phyloP scores from a whole-genome alignment of 2,113 vertebrate species.

The Prionailurus viverrinus region DNA sequence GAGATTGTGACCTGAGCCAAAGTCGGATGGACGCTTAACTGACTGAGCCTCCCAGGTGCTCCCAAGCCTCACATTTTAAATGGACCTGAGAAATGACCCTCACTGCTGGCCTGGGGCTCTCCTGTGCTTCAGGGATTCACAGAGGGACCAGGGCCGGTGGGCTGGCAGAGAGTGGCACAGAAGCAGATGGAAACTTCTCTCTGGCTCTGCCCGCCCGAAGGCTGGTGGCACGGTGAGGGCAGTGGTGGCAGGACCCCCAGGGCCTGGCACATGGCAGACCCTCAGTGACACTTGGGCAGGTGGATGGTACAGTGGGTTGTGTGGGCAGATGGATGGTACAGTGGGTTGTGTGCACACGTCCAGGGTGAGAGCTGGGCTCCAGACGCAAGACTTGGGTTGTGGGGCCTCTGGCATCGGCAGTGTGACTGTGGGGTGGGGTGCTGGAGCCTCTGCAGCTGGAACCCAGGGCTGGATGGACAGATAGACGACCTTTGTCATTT shows the following conservation, averaged over 20 bases:
- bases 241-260: accelerated
- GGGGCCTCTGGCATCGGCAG: neutral
- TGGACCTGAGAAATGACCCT: neutral
- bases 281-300: neutral
- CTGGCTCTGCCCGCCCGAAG: neutral
- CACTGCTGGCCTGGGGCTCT: neutral
- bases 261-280: neutral
- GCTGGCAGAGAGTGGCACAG: neutral
- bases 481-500: neutral
- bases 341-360: accelerated
- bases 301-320: neutral
- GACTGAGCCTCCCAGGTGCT: too few species aligned
- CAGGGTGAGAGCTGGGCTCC: neutral
- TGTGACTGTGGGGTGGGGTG: accelerated
- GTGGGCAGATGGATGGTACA: accelerated
- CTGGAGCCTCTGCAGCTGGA: neutral
- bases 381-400: neutral
- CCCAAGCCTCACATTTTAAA: neutral
- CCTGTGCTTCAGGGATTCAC: neutral
- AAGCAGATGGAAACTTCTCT: neutral
- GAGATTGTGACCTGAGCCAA: too few species aligned
- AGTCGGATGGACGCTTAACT: too few species aligned
- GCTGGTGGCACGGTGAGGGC: neutral
- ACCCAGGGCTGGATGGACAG: neutral
- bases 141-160: neutral